These are phyloP conservation scores for Cactoblastis cactorum DNA, from an alignment of 2,888 invertebrate genomes.

Conservation along the genomic window DNA sequence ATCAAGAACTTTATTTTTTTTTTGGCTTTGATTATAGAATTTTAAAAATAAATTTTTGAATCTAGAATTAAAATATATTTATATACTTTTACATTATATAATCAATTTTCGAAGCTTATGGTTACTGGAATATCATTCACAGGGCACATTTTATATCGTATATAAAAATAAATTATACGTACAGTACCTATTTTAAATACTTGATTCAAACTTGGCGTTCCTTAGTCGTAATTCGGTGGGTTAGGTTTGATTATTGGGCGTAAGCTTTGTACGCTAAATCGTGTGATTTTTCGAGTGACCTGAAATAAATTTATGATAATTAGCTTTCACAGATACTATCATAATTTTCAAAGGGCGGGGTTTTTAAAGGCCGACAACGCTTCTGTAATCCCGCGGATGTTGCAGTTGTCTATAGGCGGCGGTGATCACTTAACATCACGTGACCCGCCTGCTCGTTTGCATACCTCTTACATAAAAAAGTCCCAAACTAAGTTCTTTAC, in stretches of 20 bases:
- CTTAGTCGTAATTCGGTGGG: constrained; percentile 41
- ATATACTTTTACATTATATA: not conserved
- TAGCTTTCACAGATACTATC: no score
- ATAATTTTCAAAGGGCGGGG: no score
- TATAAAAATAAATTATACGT: constrained; percentile 11
- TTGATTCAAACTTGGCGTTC: constrained; percentile 19
- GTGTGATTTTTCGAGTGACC: constrained; percentile 72
- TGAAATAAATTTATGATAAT: constrained; percentile 43
- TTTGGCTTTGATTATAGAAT: not conserved
- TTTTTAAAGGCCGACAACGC: no score
- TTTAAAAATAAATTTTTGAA: not conserved
- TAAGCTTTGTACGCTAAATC: constrained; percentile 82
- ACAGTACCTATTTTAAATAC: constrained; percentile 8
- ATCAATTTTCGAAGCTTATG: constrained; percentile 19
- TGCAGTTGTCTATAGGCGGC: no score
- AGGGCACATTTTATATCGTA: constrained; percentile 2
- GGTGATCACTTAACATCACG: no score
- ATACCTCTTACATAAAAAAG: no score
- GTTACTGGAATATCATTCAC: constrained; percentile 13
- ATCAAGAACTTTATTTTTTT: not conserved
- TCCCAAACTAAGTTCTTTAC: no score
- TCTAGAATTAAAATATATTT: not conserved
- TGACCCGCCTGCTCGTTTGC: no score
- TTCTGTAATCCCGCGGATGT: no score
- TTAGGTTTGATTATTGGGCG: constrained; percentile 51